Conservation (phyloP, 2,888 invertebrate species). For the Gymnoscelis rufifasciata region DNA sequence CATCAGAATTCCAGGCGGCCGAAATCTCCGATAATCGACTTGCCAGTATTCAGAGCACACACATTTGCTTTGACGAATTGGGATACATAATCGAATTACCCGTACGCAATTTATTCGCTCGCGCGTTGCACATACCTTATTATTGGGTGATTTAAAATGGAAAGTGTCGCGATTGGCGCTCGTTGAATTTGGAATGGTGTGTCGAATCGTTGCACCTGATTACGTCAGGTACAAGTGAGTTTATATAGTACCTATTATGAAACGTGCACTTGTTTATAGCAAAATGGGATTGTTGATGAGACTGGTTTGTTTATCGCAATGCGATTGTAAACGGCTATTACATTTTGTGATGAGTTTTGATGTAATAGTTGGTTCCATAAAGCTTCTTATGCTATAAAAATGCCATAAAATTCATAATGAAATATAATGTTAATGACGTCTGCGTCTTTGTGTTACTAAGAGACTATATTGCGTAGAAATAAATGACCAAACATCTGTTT, state of each 20-base stretch:
- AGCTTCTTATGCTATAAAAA: too few species aligned
- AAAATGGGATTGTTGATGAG: conserved; percentile 39
- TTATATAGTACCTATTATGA: conserved; percentile 39
- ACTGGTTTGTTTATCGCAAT: conserved; percentile 34
- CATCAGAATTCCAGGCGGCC: conserved; percentile 40
- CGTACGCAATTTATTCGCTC: conserved; percentile 17
- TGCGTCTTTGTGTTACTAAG: too few species aligned
- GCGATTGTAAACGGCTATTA: conserved; percentile 13
- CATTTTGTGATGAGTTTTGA: neutral
- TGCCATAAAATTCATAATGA: too few species aligned
- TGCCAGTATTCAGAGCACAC: conserved; percentile 49
- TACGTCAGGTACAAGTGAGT: conserved; percentile 37
- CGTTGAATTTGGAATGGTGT: conserved; percentile 44
- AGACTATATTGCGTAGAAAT: too few species aligned
- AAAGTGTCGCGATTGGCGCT: conserved; percentile 49
- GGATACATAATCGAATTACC: conserved; percentile 18
- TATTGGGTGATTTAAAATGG: conserved; percentile 48
- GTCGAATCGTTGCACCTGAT: conserved; percentile 41
- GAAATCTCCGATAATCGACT: conserved; percentile 33
- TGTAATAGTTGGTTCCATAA: neutral
- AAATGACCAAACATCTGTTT: too few species aligned
- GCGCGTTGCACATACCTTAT: conserved; percentile 22
- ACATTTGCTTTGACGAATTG: conserved; percentile 32
- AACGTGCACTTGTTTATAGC: conserved; percentile 50
- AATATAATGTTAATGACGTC: too few species aligned